Evolutionary conservation across 2,888 invertebrate genomes (phyloP).

Genomic region (Drymonia ruficornis): DNA sequence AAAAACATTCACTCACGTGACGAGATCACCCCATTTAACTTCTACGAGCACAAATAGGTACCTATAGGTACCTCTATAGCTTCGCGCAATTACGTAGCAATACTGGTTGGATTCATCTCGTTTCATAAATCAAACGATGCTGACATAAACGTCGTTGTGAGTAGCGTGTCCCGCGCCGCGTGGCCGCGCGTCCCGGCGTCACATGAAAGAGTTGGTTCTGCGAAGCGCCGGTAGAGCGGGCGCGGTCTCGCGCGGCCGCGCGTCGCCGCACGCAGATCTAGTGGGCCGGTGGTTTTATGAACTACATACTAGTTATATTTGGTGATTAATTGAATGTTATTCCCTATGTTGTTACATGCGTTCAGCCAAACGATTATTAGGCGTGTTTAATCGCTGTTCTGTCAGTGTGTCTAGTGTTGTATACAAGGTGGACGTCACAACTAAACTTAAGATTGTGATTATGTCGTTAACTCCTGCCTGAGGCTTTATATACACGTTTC

Average conservation of each 20-base stretch:
- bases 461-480: too few relatives aligned
- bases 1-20: constrained; percentile 5
- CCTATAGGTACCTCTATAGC: too few relatives aligned
- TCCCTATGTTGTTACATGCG: not conserved
- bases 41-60: not conserved
- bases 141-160: constrained; percentile 9
- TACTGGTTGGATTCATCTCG: not conserved
- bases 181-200: constrained; percentile 8
- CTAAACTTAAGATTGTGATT: too few relatives aligned
- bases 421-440: too few relatives aligned
- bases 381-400: too few relatives aligned
- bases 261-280: constrained; percentile 34
- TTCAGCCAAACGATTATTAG: not conserved
- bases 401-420: too few relatives aligned
- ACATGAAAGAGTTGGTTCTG: constrained; percentile 61
- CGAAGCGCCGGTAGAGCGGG: constrained; percentile 49
- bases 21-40: not conserved
- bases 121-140: constrained; percentile 11
- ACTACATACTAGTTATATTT: constrained; percentile 20
- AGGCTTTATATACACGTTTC: too few relatives aligned
- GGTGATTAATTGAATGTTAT: constrained; percentile 17
- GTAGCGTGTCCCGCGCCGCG: constrained; percentile 1
- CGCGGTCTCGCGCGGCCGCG: constrained; percentile 44
- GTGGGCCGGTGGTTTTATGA: constrained; percentile 28
- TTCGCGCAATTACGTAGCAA: not conserved